Base-by-base conservation (phyloP, 2,797 vertebrate genomes). In the Pelochelys cantorii region DNA sequence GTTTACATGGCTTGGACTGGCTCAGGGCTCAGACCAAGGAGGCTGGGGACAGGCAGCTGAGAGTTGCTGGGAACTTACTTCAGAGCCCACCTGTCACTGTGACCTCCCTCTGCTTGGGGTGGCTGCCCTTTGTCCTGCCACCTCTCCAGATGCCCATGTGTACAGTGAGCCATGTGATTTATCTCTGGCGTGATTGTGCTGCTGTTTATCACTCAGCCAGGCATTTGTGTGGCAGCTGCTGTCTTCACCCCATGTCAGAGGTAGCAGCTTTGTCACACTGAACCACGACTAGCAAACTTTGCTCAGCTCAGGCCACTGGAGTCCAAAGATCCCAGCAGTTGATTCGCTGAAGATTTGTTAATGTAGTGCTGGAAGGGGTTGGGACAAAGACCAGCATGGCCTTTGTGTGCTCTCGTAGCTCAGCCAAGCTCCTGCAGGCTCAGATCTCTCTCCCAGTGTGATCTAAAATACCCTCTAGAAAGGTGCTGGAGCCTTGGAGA, bases 131-230 rank as follows among this genome's bases (percentile, higher is more conserved):
- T 60, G 7, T 57, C 37, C 0, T 0, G 0, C 52, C 54, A 80
- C 80, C 37, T 0, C 1, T 0, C 68, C 13, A 9, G 7, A 1
- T 0, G 1, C 34, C 53, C 71, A 17, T 1, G 0, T 0, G 7
- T 20, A 11, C 15, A 3, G n/a, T 0, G 1, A 15, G 17, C 3
- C 55, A 7, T 13, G 3, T 25, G 17, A 4, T 55, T 75, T 48
- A 34, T 34, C 53, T 54, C 17, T 0, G 17, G 6, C 65, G 14
- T 1, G 0, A 42, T 91, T 5, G 81, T 15, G 37, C 62, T 3
- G 1, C 68, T 77, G 56, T 84, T 75, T 84, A 22, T 22, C 75
- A 4, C 0, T 9, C 1, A 0, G 10, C 0, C 0, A 25, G 77
- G 0, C 22, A 5, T 22, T 31, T 34, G 53, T 20, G 31, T 22